These are phyloP conservation scores for Tautogolabrus adspersus DNA, from an alignment of 2,113 vertebrate genomes.

Conservation along the genomic window DNA sequence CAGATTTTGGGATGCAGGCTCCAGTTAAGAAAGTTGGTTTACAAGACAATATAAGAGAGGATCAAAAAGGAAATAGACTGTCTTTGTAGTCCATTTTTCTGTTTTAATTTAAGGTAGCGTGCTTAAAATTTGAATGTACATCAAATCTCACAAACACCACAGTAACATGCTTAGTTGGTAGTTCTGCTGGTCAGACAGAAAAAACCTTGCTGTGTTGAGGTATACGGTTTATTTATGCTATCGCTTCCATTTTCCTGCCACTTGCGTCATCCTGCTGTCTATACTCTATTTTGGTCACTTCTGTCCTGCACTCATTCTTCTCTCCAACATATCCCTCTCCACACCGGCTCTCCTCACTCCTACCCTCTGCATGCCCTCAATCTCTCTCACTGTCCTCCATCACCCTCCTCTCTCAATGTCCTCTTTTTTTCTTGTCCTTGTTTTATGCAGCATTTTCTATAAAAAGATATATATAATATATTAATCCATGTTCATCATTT, in stretches of 20 bases:
- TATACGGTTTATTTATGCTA: constrained; percentile 34
- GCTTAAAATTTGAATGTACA: constrained; percentile 2
- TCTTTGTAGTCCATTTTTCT: neutral
- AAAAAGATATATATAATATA: constrained; percentile 63
- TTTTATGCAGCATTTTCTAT: constrained; percentile 71
- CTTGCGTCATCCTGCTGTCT: constrained; percentile 40
- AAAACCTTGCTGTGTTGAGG: constrained; percentile 19
- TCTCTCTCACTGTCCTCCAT: constrained; percentile 55
- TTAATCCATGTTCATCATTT: constrained; percentile 76
- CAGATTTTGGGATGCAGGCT: neutral
- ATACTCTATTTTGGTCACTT: constrained; percentile 53
- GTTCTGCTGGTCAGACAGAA: constrained; percentile 22
- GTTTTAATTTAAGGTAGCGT: neutral
- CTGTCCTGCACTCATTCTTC: constrained; percentile 35
- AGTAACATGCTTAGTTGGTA: constrained; percentile 18
- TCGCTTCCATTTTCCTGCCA: constrained; percentile 28
- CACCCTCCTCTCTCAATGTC: constrained; percentile 56
- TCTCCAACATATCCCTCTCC: constrained; percentile 55
- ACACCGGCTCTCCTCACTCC: constrained; percentile 33
- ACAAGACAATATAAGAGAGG: neutral
- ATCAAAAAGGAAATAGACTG: too few relatives aligned
- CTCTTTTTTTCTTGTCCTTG: constrained; percentile 70
- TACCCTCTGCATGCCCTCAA: constrained; percentile 57
- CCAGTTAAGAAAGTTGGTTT: neutral
- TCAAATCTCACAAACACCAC: constrained; percentile 11